Percentiles rank a stretch among this genome's conserved stretches.
Conservation (phyloP, 2,888 invertebrate genomes). For the Chesias legatella region DNA sequence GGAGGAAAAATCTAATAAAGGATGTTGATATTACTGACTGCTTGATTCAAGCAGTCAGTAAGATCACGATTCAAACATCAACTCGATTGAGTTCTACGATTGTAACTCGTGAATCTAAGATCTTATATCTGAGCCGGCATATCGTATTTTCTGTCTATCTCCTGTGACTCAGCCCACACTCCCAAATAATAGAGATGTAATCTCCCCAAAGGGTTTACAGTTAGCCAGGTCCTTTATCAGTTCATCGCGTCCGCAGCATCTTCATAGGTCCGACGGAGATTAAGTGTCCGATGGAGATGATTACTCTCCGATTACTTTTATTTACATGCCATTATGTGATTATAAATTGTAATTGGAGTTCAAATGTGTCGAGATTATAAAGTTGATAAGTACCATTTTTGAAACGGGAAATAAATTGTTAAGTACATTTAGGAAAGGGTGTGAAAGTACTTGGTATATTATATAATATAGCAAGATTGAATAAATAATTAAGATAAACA, state of each 20-base stretch:
- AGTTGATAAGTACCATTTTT: conserved; percentile 10
- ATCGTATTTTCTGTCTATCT: conserved; percentile 7
- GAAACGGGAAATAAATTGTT: background rate
- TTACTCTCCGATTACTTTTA: conserved; percentile 39
- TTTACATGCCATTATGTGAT: conserved; percentile 50
- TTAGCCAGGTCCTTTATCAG: conserved; percentile 54
- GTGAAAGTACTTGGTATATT: too few relatives aligned
- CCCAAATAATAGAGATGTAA: conserved; percentile 50
- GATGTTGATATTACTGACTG: too few relatives aligned
- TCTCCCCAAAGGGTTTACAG: conserved; percentile 42
- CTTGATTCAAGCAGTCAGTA: too few relatives aligned
- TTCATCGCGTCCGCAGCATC: conserved; percentile 28
- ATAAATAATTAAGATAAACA: too few relatives aligned
- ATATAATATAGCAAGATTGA: too few relatives aligned
- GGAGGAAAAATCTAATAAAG: too few relatives aligned
- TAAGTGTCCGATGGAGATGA: conserved; percentile 41
- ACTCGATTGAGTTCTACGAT: too few relatives aligned
- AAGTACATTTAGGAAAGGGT: too few relatives aligned
- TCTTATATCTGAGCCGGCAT: conserved; percentile 9
- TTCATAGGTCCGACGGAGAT: conserved; percentile 40
- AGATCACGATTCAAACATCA: too few relatives aligned
- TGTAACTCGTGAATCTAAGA: background rate
- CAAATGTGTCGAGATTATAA: conserved; percentile 17
- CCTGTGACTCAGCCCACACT: conserved; percentile 31
- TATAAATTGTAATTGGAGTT: conserved; percentile 49